Evolutionary conservation across 2,113 vertebrate genomes (phyloP).

Genomic region (Stigmatopora argus): DNA sequence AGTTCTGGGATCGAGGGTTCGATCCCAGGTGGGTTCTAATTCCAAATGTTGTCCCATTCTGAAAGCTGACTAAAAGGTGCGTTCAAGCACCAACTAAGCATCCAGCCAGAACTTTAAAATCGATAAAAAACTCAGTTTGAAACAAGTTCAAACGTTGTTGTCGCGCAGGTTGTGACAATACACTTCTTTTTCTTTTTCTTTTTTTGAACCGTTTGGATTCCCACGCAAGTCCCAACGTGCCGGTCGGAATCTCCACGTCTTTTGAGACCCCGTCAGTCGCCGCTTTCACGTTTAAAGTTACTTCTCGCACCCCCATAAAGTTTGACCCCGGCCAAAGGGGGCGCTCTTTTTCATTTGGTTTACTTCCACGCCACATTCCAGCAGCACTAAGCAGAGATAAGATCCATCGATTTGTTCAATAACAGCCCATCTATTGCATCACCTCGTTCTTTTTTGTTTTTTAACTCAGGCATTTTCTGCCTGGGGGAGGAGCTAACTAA

Average conservation of each 20-base stretch:
- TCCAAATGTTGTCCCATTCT: too few species aligned
- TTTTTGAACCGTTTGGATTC: not conserved
- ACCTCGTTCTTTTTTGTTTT: not conserved
- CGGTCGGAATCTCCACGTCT: not conserved
- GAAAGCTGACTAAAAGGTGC: too few species aligned
- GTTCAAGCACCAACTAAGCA: too few species aligned
- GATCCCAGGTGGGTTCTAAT: too few species aligned
- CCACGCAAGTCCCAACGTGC: not conserved
- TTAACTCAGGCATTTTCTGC: not conserved
- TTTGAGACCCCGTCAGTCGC: not conserved
- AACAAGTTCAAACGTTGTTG: not conserved
- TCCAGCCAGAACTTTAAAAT: too few species aligned
- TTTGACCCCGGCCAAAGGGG: too few species aligned
- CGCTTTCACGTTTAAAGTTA: not conserved
- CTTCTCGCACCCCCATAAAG: too few species aligned
- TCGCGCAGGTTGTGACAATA: not conserved
- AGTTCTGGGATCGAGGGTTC: too few species aligned
- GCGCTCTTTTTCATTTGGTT: too few species aligned
- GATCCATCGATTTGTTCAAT: not conserved
- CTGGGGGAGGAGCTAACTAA: not conserved
- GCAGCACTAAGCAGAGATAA: not conserved
- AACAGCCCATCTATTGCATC: not conserved
- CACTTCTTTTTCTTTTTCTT: not conserved
- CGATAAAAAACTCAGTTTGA: too few species aligned
- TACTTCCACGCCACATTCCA: not conserved